Evolutionary conservation across 2,888 invertebrate genomes (phyloP), one percentile per base, ranked within the genome.

Genomic region (Ophion ellenae): DNA sequence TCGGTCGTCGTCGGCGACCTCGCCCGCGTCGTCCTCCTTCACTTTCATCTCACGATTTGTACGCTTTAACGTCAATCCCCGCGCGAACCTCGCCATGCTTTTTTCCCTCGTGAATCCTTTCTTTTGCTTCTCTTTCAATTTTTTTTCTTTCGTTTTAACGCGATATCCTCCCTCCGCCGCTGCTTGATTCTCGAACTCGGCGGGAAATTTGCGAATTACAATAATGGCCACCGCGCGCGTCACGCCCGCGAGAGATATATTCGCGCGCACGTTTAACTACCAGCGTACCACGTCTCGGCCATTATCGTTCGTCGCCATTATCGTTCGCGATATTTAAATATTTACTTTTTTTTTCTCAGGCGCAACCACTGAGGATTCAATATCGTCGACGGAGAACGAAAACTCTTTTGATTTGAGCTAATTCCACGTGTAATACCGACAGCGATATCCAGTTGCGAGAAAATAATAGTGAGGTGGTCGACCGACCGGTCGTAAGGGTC

Each of bases 131-230:
- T 47, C 14, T 47, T 47, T 10, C 47, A 47, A 47, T 47, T 47
- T 47, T 75, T 81, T 81, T 83, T 80, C 61, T 76, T 83, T 80
- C 63, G 73, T 83, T 86, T 76, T 71, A 77, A 80, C 78, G 67
- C 67, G 83, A 70, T 70, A 66, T 77, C 86, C 87, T 80, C 45
- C 63, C 67, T 80, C 28, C 66, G 81, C 88, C 86, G 64, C 47
- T 80, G 90, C 90, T 89, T 86, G 14, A 20, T 87, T 81, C 88
- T 84, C 88, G 89, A 88, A 89, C 87, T 71, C 73, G 87, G 76
- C 87, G 83, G 90, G 89, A 92, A 91, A 92, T 92, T 91, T 89
- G 89, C 90, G 91, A 93, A 92, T 93, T 91, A 92, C 90, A 89
- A 90, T 93, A 92, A 93, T 93, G 91, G 91, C 87, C 87, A 88